These are phyloP conservation scores for Meloe dianella DNA, from an alignment of 2,888 invertebrate species.

Conservation along the genomic window DNA sequence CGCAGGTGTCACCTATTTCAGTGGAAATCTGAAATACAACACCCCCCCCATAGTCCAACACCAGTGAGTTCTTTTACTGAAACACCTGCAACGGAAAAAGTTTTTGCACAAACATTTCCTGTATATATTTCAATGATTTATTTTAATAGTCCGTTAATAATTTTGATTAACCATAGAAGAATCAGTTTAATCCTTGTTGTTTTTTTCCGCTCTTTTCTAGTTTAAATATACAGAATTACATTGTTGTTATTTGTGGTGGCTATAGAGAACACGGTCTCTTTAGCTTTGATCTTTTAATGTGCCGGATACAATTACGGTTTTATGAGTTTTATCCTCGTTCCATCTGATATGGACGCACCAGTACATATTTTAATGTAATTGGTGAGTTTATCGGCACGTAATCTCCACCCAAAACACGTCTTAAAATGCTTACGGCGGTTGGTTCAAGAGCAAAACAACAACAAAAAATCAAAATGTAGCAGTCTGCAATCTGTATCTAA, in stretches of 20 bases:
- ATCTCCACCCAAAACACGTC: slow-evolving; percentile 17
- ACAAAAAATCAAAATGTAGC: background rate
- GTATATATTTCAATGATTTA: too few species aligned
- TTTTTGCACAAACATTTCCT: slow-evolving; percentile 16
- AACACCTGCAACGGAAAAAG: slow-evolving; percentile 8
- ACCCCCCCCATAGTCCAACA: background rate
- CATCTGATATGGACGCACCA: slow-evolving; percentile 22
- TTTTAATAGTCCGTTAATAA: slow-evolving; percentile 26
- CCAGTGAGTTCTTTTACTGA: background rate
- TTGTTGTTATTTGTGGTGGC: slow-evolving; percentile 13
- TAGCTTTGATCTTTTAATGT: slow-evolving; percentile 27
- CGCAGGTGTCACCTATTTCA: slow-evolving; percentile 36
- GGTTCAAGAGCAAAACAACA: background rate
- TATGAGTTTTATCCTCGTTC: slow-evolving; percentile 25
- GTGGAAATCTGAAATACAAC: slow-evolving; percentile 27
- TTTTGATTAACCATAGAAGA: slow-evolving; percentile 18
- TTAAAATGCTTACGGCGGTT: slow-evolving; percentile 8
- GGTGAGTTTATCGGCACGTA: slow-evolving; percentile 25
- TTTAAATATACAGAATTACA: slow-evolving; percentile 6
- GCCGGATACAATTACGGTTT: slow-evolving; percentile 27
- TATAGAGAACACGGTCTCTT: slow-evolving; percentile 17
- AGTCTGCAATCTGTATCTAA: background rate
- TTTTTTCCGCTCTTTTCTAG: background rate
- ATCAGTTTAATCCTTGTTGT: background rate
- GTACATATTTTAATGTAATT: slow-evolving; percentile 25